Conservation (phyloP, 2,888 invertebrate species). For the Allophyes oxyacanthae region DNA sequence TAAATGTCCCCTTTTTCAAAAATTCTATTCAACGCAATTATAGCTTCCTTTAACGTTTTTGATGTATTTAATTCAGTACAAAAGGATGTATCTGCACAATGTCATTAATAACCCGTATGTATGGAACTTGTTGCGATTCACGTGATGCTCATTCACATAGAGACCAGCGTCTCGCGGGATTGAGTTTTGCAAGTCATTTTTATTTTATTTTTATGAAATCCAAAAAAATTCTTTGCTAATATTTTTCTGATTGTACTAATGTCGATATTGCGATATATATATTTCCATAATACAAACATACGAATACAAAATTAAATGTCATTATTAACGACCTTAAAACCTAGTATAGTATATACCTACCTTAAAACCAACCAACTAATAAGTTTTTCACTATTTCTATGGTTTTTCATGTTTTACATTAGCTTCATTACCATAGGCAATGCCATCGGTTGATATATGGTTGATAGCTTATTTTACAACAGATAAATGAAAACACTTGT, state of each 20-base stretch:
- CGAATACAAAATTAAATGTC: too few species aligned
- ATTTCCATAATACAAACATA: too few species aligned
- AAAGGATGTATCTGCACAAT: constrained; percentile 77
- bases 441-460: too few species aligned
- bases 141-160: constrained; percentile 51
- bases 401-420: too few species aligned
- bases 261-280: too few species aligned
- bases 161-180: constrained; percentile 38
- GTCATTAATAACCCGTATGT: constrained; percentile 86
- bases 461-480: too few species aligned
- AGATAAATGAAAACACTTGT: too few species aligned
- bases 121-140: constrained; percentile 83
- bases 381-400: too few species aligned
- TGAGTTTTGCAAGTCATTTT: constrained; percentile 63
- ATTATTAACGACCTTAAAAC: too few species aligned
- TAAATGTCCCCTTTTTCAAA: constrained; percentile 84
- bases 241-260: not conserved
- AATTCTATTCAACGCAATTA: constrained; percentile 84
- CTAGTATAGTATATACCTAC: too few species aligned
- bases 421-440: too few species aligned
- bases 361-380: too few species aligned
- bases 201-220: constrained; percentile 38
- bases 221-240: constrained; percentile 10
- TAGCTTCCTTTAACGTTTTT: constrained; percentile 81
- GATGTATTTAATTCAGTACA: constrained; percentile 79